Base-by-base conservation (phyloP, 2,113 vertebrate genomes). In the Elgaria multicarinata region DNA sequence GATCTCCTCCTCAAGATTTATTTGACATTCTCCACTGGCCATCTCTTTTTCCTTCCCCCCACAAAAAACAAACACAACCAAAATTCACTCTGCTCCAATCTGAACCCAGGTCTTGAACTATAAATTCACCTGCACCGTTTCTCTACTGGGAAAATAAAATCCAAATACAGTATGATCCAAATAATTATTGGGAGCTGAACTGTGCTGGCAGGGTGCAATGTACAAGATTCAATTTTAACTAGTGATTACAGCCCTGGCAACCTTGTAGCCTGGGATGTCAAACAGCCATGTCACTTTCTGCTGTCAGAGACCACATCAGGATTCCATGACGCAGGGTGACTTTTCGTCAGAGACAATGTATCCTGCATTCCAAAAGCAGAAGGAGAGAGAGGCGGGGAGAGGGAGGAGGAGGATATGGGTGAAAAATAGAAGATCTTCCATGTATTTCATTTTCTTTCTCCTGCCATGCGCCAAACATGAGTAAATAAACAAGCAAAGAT, bases 171-270 rank as follows among this genome's bases (percentile, higher is more conserved):
- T 91, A 94, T 42, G 90, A 95, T 95, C 89, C 89, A 96, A 95
- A 96, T 96, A 97, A 96, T 97, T 96, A 95, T 91, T 83, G 91
- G 88, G 78, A 94, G 55, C 94, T 92, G 93, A 96, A 36, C 86
- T 92, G 82, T 90, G 64, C 87, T 96, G 94, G 94, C 92, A 96
- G 88, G 79, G 88, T 92, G 84, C 85, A 95, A 93, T 93, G 93
- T 91, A 94, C 92, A 96, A 96, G 93, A 97, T 96, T 96, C 95
- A 97, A 93, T 97, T 97, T 96, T 96, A 96, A 96, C 94, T 94
- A 95, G 95, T 96, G 94, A 97, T 96, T 97, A 95, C 93, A 96
- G 93, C 85, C 90, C 53, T 33, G 33, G 87, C 86, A 95, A 94
- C 92, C 95, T 94, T 93, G 89, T 94, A 96, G 91, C 92, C 92